phyloP scores from a whole-genome alignment of 1,140 invertebrate species.

The Rhopalosiphum maidis region DNA sequence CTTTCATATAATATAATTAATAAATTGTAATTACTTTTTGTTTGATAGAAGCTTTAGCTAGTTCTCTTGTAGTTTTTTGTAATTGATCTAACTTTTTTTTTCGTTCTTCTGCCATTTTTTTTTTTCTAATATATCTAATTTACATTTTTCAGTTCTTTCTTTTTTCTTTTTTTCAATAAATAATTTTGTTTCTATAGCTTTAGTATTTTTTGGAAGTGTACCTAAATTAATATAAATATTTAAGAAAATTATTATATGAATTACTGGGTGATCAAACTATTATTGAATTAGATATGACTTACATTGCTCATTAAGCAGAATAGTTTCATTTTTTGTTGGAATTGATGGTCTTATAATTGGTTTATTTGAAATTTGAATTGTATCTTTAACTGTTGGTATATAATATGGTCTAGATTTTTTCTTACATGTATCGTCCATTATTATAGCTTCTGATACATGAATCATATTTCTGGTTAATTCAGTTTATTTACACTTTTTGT shows the following conservation, averaged over 20 bases:
- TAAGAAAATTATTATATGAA: background rate
- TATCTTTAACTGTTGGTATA: conserved; percentile 23
- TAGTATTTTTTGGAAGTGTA: background rate
- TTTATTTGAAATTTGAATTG: background rate
- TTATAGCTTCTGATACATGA: conserved; percentile 2
- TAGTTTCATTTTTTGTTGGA: conserved; percentile 24
- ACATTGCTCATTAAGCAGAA: conserved; percentile 8
- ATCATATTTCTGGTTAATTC: background rate
- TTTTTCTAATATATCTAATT: conserved; percentile 13
- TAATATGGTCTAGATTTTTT: background rate
- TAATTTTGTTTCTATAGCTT: background rate
- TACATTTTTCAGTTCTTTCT: background rate
- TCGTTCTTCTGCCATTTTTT: background rate
- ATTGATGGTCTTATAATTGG: background rate
- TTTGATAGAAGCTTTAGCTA: background rate
- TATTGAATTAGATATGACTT: background rate
- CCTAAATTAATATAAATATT: background rate
- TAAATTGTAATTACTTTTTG: background rate
- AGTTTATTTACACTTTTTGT: background rate
- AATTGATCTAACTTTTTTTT: conserved; percentile 30
- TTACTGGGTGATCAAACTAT: background rate
- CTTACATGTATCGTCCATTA: background rate
- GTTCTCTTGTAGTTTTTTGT: conserved; percentile 11
- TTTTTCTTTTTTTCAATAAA: conserved; percentile 12
- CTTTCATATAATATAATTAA: background rate